Base-by-base conservation (phyloP, 2,888 invertebrate genomes). In the Parapristionchus giblindavisi region DNA sequence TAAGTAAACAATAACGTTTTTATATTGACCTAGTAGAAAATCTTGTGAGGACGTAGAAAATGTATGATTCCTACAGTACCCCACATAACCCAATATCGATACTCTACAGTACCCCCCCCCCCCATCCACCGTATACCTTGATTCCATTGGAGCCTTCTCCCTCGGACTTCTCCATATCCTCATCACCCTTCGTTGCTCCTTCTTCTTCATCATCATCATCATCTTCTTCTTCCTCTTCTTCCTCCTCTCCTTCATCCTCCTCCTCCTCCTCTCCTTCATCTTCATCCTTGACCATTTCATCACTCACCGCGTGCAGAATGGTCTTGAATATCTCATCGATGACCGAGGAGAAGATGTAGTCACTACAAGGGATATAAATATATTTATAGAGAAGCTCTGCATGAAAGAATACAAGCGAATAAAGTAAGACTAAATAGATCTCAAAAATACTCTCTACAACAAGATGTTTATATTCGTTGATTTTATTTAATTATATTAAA, bases 291-390 rank as follows among this genome's bases (percentile, higher is more conserved):
- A 72, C 76, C 11, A 83, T 52, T 40, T 80, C 78, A 24, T 82
- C 83, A 24, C 81, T 76, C 52, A 77, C 78, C 52, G 82, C 81
- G 36, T 81, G 79, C 2, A 87, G 76, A 60, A 87, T 85, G 21
- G 85, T 77, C 51, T 77, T 79, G 77, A 87, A 88, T 48, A 87
- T 77, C 63, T 88, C 88, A 1, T 83, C 79, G 34, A 80, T 52
- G 38, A 87, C 75, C 0, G 83, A 80, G 5, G 78, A 74, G 77
- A 87, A 88, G 27, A 85, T 76, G 36, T 80, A 80, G 51, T 86
- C 81, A n/a, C 86, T 85, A 56, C 58, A 81, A 38, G 32, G 21
- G 11, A 17, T 54, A n/a, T n/a, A n/a, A n/a, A n/a, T n/a, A n/a
- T n/a, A n/a, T n/a, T n/a, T n/a, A n/a, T n/a, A n/a, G n/a, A n/a